Evolutionary conservation across 2,888 invertebrate species (phyloP), one percentile per base, ranked within the genome.

Genomic region (Endomychus coccineus): DNA sequence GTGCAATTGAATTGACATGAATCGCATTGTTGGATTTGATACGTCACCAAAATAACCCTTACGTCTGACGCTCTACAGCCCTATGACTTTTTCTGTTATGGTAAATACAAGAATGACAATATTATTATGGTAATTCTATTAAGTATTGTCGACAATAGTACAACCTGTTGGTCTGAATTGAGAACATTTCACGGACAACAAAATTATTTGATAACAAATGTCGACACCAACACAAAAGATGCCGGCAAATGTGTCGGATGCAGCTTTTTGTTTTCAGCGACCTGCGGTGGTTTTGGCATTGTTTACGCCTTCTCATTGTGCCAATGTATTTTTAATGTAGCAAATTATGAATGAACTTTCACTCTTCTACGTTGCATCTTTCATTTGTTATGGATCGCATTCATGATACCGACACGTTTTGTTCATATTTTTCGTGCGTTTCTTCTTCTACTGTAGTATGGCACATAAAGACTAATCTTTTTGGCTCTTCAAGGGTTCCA

Each of bases 101-200:
- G 61, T 61, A 61, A 61, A 61, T 60, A 58, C 55, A 65, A 64
- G 64, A 64, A 64, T 62, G 65, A 62, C 63, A 65, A 64, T 65
- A 65, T 64, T 65, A 64, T 65, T 64, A 65, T 64, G 65, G 62
- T 64, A 65, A 65, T 65, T 62, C 62, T 58, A 64, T 64, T 65
- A 65, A 65, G 62, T 57, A 58, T 35, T 54, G 59, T 54, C 56
- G 56, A 62, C 61, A 64, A 64, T 64, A 52, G 59, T 58, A 51
- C 64, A 64, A 65, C 65, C 65, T 65, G 65, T 65, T 65, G 65
- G 55, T 49, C 54, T 40, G 58, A 58, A 62, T 62, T 52, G 60
- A 51, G 55, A 58, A 55, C 61, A 54, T 62, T 61, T 61, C 62
- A 62, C 61, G 62, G 62, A 59, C 62, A 62, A 62, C 62, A 59